These are phyloP conservation scores for Halichoerus grypus DNA, from an alignment of 2,113 vertebrate species.

Conservation along the genomic window DNA sequence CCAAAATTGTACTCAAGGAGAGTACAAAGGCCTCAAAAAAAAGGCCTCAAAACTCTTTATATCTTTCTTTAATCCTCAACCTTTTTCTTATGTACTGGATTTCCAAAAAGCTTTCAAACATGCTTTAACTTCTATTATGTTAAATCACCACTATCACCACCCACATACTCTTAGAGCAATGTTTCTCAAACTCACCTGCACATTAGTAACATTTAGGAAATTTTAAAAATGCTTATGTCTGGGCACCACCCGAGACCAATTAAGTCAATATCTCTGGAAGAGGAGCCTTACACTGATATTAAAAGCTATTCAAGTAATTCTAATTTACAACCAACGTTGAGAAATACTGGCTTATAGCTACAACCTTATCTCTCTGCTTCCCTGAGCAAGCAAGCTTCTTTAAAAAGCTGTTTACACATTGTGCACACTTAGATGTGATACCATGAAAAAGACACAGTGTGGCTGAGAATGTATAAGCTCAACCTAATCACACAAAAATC, in stretches of 20 bases:
- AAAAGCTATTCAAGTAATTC: conserved; percentile 31
- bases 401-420: conserved; percentile 12
- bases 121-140: neutral
- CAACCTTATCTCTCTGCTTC: neutral
- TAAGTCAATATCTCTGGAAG: conserved; percentile 31
- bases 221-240: conserved; percentile 5
- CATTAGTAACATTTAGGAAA: neutral
- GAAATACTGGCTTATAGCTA: neutral
- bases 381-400: neutral
- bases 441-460: neutral
- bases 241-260: neutral
- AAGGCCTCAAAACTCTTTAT: neutral
- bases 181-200: neutral
- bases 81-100: conserved; percentile 8
- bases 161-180: neutral
- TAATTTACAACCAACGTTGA: neutral
- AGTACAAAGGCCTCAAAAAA: neutral
- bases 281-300: neutral
- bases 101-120: neutral
- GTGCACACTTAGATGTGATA: neutral
- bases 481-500: neutral
- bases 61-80: neutral
- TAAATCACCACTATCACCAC: neutral
- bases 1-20: neutral
- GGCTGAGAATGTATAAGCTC: neutral